A percentile compares a stretch with the other conserved stretches of the same genome.
phyloP scores from a whole-genome alignment of 2,113 vertebrate species.

The Sitta europaea region DNA sequence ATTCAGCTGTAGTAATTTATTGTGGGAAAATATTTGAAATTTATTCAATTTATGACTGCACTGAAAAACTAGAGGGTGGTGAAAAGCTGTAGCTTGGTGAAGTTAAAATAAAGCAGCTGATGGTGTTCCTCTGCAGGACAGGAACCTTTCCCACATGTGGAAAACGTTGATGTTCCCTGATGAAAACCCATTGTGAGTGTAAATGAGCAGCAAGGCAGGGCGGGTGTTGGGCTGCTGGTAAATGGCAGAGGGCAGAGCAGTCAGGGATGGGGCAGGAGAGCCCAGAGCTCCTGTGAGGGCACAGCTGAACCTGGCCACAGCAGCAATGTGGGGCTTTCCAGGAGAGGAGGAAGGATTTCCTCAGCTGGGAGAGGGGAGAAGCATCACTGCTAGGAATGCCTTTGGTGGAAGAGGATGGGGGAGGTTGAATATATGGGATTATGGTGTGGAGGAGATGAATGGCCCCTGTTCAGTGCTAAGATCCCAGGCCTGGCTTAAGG shows the following conservation, averaged over 20 bases:
- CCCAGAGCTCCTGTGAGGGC: background rate
- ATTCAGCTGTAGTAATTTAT: background rate
- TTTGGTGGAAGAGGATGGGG: background rate
- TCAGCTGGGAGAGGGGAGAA: background rate
- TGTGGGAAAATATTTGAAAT: background rate
- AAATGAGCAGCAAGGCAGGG: background rate
- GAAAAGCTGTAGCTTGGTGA: background rate
- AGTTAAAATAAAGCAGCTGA: background rate
- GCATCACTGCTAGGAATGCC: accelerated
- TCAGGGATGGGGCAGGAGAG: background rate
- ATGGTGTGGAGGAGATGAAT: background rate
- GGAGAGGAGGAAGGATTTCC: background rate
- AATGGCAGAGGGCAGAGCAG: background rate
- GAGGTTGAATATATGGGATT: accelerated
- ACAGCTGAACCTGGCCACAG: background rate
- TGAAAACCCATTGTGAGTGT: background rate
- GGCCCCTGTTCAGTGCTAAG: background rate
- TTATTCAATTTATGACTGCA: background rate
- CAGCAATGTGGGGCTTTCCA: accelerated
- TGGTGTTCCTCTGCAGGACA: background rate
- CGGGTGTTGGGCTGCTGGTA: background rate
- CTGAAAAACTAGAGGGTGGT: background rate
- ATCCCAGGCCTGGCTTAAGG: background rate
- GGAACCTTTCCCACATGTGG: background rate
- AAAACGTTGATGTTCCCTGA: background rate